Evolutionary conservation across 2,113 vertebrate genomes (phyloP).

Genomic region (Lagopus leucura): DNA sequence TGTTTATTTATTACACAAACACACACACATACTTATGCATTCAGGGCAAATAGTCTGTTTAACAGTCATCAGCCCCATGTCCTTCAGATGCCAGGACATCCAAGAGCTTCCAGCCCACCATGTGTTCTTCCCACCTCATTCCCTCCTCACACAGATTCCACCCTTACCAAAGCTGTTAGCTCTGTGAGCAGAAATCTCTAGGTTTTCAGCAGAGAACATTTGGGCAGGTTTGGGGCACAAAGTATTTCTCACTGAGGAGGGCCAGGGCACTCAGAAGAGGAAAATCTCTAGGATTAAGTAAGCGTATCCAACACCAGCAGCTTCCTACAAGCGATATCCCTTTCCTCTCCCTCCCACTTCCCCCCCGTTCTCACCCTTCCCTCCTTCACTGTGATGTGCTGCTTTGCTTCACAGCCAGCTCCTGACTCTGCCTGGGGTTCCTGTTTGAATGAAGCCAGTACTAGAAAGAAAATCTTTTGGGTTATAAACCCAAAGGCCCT

Average conservation of each 20-base stretch:
- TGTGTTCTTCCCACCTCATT: neutral
- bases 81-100: neutral
- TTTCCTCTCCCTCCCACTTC: neutral
- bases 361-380: neutral
- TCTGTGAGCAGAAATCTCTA: neutral
- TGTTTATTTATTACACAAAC: neutral
- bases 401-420: neutral
- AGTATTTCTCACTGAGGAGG: neutral
- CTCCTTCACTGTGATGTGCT: neutral
- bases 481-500: neutral
- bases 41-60: neutral
- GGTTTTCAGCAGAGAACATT: rapidly evolving
- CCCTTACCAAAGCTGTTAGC: neutral
- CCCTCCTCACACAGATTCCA: neutral
- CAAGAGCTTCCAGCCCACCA: neutral
- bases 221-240: neutral
- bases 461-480: neutral
- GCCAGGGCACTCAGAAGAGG: neutral
- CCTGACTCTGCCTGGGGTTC: neutral
- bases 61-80: neutral
- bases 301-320: neutral
- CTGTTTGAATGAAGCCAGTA: neutral
- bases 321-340: neutral
- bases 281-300: neutral
- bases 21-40: neutral